These are phyloP conservation scores for Nyctibius grandis DNA, from an alignment of 2,797 vertebrate species.

Conservation along the genomic window DNA sequence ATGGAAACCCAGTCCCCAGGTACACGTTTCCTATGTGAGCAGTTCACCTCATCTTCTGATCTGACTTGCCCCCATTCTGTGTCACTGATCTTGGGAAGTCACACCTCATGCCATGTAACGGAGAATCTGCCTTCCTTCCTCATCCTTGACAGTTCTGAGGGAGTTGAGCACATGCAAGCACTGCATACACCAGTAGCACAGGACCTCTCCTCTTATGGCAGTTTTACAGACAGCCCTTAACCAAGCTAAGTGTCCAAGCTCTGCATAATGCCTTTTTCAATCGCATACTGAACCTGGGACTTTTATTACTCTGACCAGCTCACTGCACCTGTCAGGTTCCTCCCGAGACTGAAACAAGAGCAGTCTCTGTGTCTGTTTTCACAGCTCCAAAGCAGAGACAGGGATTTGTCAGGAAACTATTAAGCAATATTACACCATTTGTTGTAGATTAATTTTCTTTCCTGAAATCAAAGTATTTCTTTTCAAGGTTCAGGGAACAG, in stretches of 20 bases:
- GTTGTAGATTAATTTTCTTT: conserved; percentile 49
- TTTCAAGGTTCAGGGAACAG: neutral
- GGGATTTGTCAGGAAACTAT: conserved; percentile 54
- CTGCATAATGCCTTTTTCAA: neutral
- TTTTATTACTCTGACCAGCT: conserved; percentile 26
- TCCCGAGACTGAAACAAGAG: conserved; percentile 19
- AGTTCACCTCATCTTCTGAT: neutral
- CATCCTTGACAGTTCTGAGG: fast-evolving
- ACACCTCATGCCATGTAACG: fast-evolving
- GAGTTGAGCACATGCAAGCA: neutral
- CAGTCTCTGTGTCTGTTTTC: neutral
- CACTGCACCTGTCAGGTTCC: conserved; percentile 57
- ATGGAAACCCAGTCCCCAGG: neutral
- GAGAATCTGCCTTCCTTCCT: neutral
- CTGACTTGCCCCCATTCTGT: neutral
- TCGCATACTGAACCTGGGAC: neutral
- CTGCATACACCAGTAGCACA: neutral
- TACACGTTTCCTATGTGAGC: neutral
- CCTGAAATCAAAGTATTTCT: conserved; percentile 21
- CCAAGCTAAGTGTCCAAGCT: neutral
- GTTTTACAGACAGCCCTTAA: neutral
- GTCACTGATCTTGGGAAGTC: neutral
- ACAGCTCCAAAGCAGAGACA: conserved; percentile 25
- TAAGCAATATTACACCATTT: conserved; percentile 20
- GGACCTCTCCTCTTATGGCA: neutral